Evolutionary conservation across 2,113 vertebrate species (phyloP).

Genomic region (Leptobrachium ailaonicum): DNA sequence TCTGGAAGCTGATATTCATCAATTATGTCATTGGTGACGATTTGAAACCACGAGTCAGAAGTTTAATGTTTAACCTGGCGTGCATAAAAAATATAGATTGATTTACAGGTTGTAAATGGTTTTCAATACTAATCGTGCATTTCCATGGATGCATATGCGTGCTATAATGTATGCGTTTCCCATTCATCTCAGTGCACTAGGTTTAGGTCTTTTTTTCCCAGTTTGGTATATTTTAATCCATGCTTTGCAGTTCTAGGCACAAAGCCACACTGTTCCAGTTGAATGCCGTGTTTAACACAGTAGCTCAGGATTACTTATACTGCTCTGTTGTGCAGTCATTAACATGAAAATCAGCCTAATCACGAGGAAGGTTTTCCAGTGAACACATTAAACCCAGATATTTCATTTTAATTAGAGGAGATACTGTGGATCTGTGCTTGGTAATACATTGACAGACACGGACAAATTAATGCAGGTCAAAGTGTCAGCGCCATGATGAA

Average conservation of each 20-base stretch:
- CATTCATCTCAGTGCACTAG: constrained; percentile 12
- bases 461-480: constrained; percentile 20
- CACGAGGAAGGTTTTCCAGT: not conserved
- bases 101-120: no score
- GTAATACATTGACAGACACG: constrained; percentile 6
- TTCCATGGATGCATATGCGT: not conserved
- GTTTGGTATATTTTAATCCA: constrained; percentile 25
- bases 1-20: no score
- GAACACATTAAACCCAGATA: constrained; percentile 26
- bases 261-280: constrained; percentile 28
- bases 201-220: constrained; percentile 9
- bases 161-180: not conserved
- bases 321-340: constrained; percentile 24
- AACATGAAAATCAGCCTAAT: constrained; percentile 39
- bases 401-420: constrained; percentile 33
- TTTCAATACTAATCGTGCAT: not conserved
- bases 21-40: no score
- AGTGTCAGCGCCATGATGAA: not conserved
- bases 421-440: not conserved
- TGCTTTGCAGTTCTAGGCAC: constrained; percentile 29
- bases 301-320: constrained; percentile 14
- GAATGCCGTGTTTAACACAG: constrained; percentile 34
- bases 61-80: no score
- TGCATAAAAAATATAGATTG: no score
- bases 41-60: no score